A percentile compares a stretch with the other conserved stretches of the same genome.
These are phyloP conservation scores for Microcebus ravelobensis DNA, from an alignment of 2,113 vertebrate genomes.

Conservation along the genomic window DNA sequence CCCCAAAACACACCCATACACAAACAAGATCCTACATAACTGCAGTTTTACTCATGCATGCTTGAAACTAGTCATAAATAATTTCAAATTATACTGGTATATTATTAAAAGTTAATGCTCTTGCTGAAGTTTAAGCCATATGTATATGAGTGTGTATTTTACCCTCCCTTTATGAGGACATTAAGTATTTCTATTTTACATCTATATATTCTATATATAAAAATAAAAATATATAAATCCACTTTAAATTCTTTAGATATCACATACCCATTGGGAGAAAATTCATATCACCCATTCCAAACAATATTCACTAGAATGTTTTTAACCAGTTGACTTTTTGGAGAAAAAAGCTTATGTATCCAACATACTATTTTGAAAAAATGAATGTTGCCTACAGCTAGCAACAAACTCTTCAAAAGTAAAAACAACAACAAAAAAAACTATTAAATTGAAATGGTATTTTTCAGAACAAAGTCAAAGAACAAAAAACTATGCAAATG, in stretches of 20 bases:
- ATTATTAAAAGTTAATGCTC: neutral
- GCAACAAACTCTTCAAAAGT: neutral
- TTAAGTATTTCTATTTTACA: neutral
- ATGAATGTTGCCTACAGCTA: neutral
- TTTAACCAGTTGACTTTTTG: neutral
- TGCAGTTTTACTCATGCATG: neutral
- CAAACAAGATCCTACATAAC: neutral
- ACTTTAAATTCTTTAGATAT: neutral
- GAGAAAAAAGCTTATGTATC: neutral
- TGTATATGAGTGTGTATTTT: neutral
- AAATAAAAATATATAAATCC: neutral
- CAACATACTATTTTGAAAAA: neutral
- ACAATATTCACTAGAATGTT: neutral
- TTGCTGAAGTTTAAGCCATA: neutral
- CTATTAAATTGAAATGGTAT: neutral
- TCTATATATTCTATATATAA: neutral
- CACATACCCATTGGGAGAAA: neutral
- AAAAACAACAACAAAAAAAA: too few relatives aligned
- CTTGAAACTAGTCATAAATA: neutral
- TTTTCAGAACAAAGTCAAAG: slow-evolving; percentile 2
- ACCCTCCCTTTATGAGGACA: neutral
- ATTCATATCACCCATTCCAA: neutral
- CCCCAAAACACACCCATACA: neutral
- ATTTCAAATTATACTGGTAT: neutral
- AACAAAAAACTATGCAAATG: neutral